Base-by-base conservation (phyloP, 2,888 invertebrate species). In the Mythimna pallens region DNA sequence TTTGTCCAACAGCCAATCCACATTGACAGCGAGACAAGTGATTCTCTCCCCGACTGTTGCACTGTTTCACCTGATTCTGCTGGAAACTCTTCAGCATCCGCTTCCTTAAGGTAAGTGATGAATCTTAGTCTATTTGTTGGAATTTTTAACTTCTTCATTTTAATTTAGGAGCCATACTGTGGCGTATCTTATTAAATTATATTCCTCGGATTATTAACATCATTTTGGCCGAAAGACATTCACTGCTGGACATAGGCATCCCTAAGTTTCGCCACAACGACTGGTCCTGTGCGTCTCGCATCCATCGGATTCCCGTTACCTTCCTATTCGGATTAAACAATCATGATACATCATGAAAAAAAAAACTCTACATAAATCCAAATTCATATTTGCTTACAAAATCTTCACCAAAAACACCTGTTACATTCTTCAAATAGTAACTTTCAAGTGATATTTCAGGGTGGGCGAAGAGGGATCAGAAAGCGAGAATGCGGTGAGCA, bases 401-500 rank as follows among this genome's bases (percentile, higher is more conserved):
- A 47, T 47, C 50, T 52, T 7, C 3, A 20, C 50, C n/a, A 52
- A n/a, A n/a, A 8, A 8, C n/a, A 8, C 17, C 8, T 3, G n/a
- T 50, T 52, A 20, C 9, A n/a, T 17, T 52, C 9, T n/a, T n/a
- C 3, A 52, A 52, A 52, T 17, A 52, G n/a, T 52, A 52, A 52
- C 20, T n/a, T 5, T 54, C 22, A 0, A 12, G 22, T 65, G 4
- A 63, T 59, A 30, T 43, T 68, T 52, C 76, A 89, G 88, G 30
- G 75, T 84, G 22, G 89, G 83, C n/a, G 92, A 92, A 55, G 92
- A 92, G 14, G 80, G 85, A 6, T 71, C 87, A 0, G 95, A 94
- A 54, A 87, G 86, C 30, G 93, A 93, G 34, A 90, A 92, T 54
- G 83, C 94, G 1, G 97, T 98, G 12, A 98, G 98, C 73, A 97